Base-by-base conservation (phyloP, 2,113 vertebrate genomes). In the Manacus vitellinus region DNA sequence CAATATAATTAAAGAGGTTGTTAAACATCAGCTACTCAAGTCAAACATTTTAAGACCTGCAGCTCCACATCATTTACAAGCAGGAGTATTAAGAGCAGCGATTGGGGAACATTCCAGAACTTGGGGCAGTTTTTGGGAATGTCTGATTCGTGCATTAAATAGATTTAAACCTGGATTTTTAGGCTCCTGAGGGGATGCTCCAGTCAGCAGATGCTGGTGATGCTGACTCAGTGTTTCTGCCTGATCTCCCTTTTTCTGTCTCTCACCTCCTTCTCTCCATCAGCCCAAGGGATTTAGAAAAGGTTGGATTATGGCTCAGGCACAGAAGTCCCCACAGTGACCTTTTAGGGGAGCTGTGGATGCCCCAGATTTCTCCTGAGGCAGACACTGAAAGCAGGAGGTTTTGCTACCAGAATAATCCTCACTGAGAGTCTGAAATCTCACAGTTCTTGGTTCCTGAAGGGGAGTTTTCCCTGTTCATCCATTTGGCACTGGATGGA, bases 1-100 rank as follows among this genome's bases (percentile, higher is more conserved):
- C 91, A 84, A 71, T 81, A 73, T 87, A 85, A 97, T 96, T 95
- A 94, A 97, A 90, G 76, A 86, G 88, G 72, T 88, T 94, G 95
- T 95, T 97, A 95, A 96, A 97, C 94, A 95, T 88, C 83, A 91
- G 68, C 72, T 70, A 81, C 44, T 94, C 68, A 55, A 94, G 72
- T 94, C 63, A 84, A 97, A 95, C 76, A 63, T 33, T 93, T 88
- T 46, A 62, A 92, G 79, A 76, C 72, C 59, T 37, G 37, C 54
- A 92, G 81, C 66, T 82, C 39, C 62, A 31, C n/a, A 70, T 71
- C 76, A 67, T 63, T 75, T 86, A 59, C 43, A 35, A 39, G 43
- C 8, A 71, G 24, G 24, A 76, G 4, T 22, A 80, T 72, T 73
- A 73, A 39, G 62, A 82, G 28, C 31, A 56, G 25, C 9, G 39